These are phyloP conservation scores for Chamaea fasciata DNA, from an alignment of 2,113 vertebrate genomes.

Conservation along the genomic window DNA sequence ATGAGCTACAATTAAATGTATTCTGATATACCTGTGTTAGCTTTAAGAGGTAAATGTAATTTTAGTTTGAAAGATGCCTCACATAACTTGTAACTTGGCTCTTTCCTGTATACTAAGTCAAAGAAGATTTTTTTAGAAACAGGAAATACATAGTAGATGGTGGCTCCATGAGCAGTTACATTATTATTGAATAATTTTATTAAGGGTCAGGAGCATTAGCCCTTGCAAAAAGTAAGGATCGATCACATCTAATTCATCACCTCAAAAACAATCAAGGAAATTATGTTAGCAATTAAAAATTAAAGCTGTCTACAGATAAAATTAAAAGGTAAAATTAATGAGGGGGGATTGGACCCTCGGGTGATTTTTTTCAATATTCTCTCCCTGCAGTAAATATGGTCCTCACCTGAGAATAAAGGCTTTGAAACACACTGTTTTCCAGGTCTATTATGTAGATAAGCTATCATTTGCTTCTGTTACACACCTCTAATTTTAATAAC, in stretches of 20 bases:
- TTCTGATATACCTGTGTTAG: neutral
- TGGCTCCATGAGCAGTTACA: neutral
- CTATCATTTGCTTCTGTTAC: neutral
- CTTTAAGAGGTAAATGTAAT: neutral
- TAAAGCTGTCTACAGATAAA: neutral
- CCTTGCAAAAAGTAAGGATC: neutral
- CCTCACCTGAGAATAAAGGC: neutral
- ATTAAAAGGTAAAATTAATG: conserved; percentile 20
- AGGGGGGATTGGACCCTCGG: neutral
- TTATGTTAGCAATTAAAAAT: conserved; percentile 23
- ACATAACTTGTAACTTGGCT: neutral
- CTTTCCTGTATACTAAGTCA: conserved; percentile 5
- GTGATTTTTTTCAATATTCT: neutral
- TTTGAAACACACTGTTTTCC: neutral
- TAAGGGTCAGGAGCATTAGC: conserved; percentile 6
- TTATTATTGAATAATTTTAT: conserved; percentile 35
- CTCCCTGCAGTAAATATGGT: neutral
- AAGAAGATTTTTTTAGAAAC: neutral
- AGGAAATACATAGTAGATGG: conserved; percentile 8
- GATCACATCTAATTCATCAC: neutral
- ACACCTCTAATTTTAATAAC: neutral
- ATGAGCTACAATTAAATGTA: neutral
- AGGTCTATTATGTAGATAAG: neutral
- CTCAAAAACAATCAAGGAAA: neutral
- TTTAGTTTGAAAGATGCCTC: neutral